phyloP scores from a whole-genome alignment of 1,140 invertebrate genomes.

The Psix sp. region DNA sequence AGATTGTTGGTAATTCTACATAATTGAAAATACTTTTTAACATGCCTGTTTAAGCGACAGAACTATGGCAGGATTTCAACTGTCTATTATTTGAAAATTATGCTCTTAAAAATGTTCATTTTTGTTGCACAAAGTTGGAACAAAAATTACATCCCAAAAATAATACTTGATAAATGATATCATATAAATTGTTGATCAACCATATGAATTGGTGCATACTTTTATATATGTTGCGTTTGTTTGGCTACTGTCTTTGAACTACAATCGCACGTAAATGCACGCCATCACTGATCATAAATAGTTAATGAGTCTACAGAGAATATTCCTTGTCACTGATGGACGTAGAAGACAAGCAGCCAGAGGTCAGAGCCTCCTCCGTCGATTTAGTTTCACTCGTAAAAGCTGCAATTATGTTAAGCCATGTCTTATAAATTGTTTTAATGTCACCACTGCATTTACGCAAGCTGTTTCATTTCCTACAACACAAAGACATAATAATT shows the following conservation, averaged over 20 bases:
- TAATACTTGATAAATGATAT: too few relatives aligned
- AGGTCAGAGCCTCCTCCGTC: slow-evolving; percentile 59
- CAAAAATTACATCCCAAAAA: too few relatives aligned
- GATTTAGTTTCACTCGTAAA: slow-evolving; percentile 72
- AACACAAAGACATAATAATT: too few relatives aligned
- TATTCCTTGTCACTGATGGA: slow-evolving; percentile 40
- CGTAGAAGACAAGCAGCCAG: slow-evolving; percentile 34
- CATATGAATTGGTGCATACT: slow-evolving; percentile 21
- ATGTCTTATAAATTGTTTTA: slow-evolving; percentile 62
- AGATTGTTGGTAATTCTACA: too few relatives aligned
- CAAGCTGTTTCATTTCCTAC: slow-evolving; percentile 64
- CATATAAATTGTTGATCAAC: slow-evolving; percentile 33
- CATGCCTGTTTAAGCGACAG: too few relatives aligned
- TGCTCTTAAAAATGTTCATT: too few relatives aligned
- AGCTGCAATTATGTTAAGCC: slow-evolving; percentile 68
- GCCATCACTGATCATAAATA: slow-evolving; percentile 64
- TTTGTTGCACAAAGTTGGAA: too few relatives aligned
- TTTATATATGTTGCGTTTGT: slow-evolving; percentile 27
- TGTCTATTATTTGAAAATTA: too few relatives aligned
- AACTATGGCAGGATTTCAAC: too few relatives aligned
- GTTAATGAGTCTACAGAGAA: slow-evolving; percentile 64
- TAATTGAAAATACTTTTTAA: too few relatives aligned
- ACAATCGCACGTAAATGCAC: slow-evolving; percentile 39
- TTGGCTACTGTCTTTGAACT: too few relatives aligned
- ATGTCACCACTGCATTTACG: slow-evolving; percentile 70